A percentile compares a stretch with the other conserved stretches of the same genome.
Conservation (phyloP, 2,888 invertebrate genomes). For the Melinopterus prodromus region DNA sequence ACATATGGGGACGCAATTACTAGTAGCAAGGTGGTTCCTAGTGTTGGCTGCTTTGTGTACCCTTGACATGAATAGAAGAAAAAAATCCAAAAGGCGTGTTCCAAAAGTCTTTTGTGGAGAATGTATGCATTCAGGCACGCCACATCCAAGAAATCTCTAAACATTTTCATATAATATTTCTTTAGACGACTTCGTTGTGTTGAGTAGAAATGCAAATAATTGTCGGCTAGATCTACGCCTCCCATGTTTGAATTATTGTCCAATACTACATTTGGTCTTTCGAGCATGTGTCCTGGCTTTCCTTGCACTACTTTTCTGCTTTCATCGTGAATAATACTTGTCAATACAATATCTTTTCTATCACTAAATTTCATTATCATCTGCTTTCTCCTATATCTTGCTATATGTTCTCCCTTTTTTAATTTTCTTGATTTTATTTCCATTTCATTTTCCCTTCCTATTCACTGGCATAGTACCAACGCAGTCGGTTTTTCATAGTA, state of each 20-base stretch:
- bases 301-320: constrained; percentile 5
- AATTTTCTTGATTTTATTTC: constrained; percentile 26
- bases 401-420: constrained; percentile 26
- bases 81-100: too few species aligned
- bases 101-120: constrained; percentile 21
- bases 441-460: constrained; percentile 22
- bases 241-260: constrained; percentile 13
- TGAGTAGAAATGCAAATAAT: constrained; percentile 23
- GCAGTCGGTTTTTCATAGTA: constrained; percentile 25
- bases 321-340: constrained; percentile 8
- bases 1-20: too few species aligned
- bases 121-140: constrained; percentile 23
- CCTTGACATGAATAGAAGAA: too few species aligned
- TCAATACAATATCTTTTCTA: constrained; percentile 27
- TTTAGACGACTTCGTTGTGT: constrained; percentile 27
- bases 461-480: constrained; percentile 30
- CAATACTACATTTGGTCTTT: constrained; percentile 23
- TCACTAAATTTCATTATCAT: constrained; percentile 33
- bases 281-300: constrained; percentile 19
- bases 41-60: too few species aligned
- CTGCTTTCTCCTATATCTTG: constrained; percentile 20
- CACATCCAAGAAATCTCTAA: constrained; percentile 25
- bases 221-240: constrained; percentile 11
- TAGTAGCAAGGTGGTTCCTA: too few species aligned
- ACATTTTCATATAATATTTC: constrained; percentile 29